phyloP scores from a whole-genome alignment of 2,888 invertebrate genomes.

The Mystacides longicornis region DNA sequence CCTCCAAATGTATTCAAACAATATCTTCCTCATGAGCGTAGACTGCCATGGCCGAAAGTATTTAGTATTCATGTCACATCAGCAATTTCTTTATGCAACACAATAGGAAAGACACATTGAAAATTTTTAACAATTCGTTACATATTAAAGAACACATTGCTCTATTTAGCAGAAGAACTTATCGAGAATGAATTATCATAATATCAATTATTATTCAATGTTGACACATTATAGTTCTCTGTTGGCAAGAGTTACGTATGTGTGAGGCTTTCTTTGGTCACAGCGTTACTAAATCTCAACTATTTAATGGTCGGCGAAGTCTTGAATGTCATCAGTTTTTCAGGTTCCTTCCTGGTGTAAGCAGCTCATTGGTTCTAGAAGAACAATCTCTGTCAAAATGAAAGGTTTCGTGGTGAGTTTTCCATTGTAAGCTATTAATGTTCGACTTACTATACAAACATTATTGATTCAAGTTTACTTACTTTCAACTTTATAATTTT shows the following conservation, averaged over 20 bases:
- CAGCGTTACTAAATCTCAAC: constrained; percentile 13
- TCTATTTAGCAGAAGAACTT: not conserved
- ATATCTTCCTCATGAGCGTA: not conserved
- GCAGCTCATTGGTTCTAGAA: constrained; percentile 9
- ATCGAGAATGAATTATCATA: not conserved
- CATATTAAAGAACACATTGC: not conserved
- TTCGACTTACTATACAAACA: too few relatives aligned
- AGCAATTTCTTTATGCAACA: not conserved
- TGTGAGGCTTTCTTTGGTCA: constrained; percentile 11
- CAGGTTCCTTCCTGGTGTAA: constrained; percentile 9
- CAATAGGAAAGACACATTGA: too few relatives aligned
- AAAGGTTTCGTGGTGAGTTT: constrained; percentile 5
- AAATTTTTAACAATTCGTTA: not conserved
- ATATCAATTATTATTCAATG: constrained; percentile 1
- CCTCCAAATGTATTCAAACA: not conserved
- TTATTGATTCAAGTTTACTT: not conserved
- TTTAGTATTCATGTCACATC: not conserved
- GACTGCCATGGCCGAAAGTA: not conserved
- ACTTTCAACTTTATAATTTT: not conserved
- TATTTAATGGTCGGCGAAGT: constrained; percentile 12
- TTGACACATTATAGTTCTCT: not conserved
- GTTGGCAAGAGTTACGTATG: not conserved
- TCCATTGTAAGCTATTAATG: too few relatives aligned
- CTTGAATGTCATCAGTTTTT: constrained; percentile 11
- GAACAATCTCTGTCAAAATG: constrained; percentile 2